Conservation (phyloP, 37 sponge, comb jelly and placozoan genomes). For the Bolinopsis microptera region DNA sequence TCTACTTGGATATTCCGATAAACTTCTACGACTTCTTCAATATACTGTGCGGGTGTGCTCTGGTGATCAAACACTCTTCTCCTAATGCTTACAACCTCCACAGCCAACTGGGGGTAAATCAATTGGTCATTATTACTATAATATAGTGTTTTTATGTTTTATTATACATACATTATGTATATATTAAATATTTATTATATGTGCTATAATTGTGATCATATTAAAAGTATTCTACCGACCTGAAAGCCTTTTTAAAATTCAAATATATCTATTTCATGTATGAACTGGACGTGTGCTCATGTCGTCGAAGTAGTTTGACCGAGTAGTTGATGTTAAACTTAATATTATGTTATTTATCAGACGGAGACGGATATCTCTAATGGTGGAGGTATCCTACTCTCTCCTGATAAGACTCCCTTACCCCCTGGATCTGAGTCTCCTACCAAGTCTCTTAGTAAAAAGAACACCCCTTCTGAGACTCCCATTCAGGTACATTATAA, state of each 20-base stretch:
- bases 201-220: too few relatives aligned
- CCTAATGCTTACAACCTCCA: not conserved
- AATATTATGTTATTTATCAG: not conserved
- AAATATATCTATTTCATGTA: too few relatives aligned
- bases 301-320: too few relatives aligned
- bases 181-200: not conserved
- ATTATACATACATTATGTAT: not conserved
- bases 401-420: conserved; percentile 15
- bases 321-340: too few relatives aligned
- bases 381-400: not conserved
- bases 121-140: not conserved
- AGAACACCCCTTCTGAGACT: conserved; percentile 46
- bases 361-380: conserved; percentile 38
- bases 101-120: not conserved
- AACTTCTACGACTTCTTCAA: conserved; percentile 61
- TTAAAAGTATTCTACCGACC: too few relatives aligned
- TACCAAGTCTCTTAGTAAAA: conserved; percentile 18
- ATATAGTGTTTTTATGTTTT: not conserved
- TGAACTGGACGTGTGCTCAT: too few relatives aligned
- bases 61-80: not conserved
- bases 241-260: too few relatives aligned
- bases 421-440: conserved; percentile 41
- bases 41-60: conserved; percentile 32
- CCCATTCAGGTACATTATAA: conserved; percentile 12
- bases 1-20: not conserved